Evolutionary conservation across 35 echinoderm and acorn worm genomes (phyloP).

Genomic region (Holothuria glaberrima): DNA sequence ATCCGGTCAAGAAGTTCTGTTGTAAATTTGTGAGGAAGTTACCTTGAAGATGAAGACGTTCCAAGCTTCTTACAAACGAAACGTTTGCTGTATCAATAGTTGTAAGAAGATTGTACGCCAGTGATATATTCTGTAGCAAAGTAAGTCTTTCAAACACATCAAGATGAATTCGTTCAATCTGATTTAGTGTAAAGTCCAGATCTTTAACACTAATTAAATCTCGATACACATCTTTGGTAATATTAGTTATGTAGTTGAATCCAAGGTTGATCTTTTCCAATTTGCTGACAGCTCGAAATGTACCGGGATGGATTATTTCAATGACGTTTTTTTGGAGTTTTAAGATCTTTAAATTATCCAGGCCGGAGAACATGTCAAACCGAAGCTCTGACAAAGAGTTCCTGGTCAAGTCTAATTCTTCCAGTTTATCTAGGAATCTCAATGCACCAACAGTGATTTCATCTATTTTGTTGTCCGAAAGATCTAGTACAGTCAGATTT

Average conservation of each 20-base stretch:
- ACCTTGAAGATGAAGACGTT: conserved; percentile 19
- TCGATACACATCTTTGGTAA: conserved; percentile 10
- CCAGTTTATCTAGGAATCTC: background rate
- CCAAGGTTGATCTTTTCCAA: conserved; percentile 36
- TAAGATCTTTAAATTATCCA: conserved; percentile 24
- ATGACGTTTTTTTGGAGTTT: conserved; percentile 49
- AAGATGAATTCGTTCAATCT: conserved; percentile 29
- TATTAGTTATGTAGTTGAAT: conserved; percentile 18
- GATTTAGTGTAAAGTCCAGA: conserved; percentile 34
- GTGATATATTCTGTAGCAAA: background rate
- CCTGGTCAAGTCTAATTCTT: conserved; percentile 44
- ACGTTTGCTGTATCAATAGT: background rate
- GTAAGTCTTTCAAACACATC: conserved; percentile 26
- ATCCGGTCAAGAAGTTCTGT: background rate
- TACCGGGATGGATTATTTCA: conserved; percentile 15
- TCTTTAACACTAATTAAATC: conserved; percentile 7
- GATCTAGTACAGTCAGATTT: background rate
- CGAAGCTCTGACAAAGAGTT: conserved; percentile 29
- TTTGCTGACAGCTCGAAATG: conserved; percentile 7
- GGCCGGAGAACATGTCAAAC: conserved; percentile 34
- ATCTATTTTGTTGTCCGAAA: conserved; percentile 39
- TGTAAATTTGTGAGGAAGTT: conserved; percentile 14
- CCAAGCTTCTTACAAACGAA: conserved; percentile 9
- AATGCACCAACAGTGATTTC: conserved; percentile 29
- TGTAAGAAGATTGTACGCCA: conserved; percentile 35